A percentile compares a stretch with the other conserved stretches of the same genome.
These are phyloP conservation scores for Venustaconcha ellipsiformis DNA, from an alignment of 1,140 invertebrate species.

Conservation along the genomic window DNA sequence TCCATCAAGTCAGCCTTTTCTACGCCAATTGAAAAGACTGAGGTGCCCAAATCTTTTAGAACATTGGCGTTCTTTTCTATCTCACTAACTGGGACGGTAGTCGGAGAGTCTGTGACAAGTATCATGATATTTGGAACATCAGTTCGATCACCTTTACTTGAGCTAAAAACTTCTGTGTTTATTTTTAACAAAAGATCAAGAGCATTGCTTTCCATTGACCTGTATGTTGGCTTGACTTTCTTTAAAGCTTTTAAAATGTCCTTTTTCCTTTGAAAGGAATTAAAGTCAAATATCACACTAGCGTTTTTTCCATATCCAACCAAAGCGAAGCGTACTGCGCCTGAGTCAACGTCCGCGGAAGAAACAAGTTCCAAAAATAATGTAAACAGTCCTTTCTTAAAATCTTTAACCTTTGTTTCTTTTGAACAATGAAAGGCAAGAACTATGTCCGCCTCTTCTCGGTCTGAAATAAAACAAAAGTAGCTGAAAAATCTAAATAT, in stretches of 20 bases:
- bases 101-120: slow-evolving; percentile 50
- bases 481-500: too few species aligned
- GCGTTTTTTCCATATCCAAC: slow-evolving; percentile 29
- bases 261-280: slow-evolving; percentile 11
- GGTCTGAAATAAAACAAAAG: slow-evolving; percentile 20
- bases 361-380: slow-evolving; percentile 31
- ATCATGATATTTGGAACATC: slow-evolving; percentile 49
- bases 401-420: slow-evolving; percentile 24
- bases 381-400: slow-evolving; percentile 27
- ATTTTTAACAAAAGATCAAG: not conserved
- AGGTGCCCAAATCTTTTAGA: not conserved
- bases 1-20: slow-evolving; percentile 12
- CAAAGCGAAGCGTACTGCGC: slow-evolving; percentile 40
- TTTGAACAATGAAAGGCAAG: slow-evolving; percentile 43
- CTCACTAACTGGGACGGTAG: slow-evolving; percentile 4
- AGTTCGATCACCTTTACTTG: slow-evolving; percentile 42
- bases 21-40: slow-evolving; percentile 17
- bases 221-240: slow-evolving; percentile 3
- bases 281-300: slow-evolving; percentile 27
- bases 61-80: slow-evolving; percentile 1
- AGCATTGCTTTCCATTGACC: slow-evolving; percentile 10
- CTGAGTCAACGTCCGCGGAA: slow-evolving; percentile 39
- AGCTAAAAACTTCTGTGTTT: slow-evolving; percentile 27
- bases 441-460: slow-evolving; percentile 36
- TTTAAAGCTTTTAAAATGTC: slow-evolving; percentile 23